phyloP scores from a whole-genome alignment of 2,888 invertebrate genomes.

The Nephrotoma flavescens region DNA sequence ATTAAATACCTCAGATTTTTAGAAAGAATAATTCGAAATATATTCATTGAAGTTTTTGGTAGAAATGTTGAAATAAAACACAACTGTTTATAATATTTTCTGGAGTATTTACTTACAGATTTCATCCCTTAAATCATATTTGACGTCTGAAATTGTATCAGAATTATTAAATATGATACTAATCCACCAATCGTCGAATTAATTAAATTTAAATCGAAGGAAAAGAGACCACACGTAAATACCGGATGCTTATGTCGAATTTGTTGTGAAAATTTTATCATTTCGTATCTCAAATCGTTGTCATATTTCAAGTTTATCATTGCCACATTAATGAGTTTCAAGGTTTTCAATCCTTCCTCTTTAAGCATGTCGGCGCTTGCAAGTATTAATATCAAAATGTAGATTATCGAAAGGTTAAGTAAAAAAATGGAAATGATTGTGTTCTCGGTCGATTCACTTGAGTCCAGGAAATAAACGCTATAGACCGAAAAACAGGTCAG shows the following conservation, averaged over 20 bases:
- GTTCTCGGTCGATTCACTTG: background rate
- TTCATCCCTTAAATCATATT: background rate
- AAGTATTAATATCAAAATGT: background rate
- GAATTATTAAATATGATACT: background rate
- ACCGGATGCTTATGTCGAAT: background rate
- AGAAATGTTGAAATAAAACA: no score
- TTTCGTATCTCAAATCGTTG: background rate
- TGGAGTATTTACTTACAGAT: no score
- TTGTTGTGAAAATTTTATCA: background rate
- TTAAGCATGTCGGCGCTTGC: background rate
- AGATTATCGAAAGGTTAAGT: background rate
- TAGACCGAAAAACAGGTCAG: background rate
- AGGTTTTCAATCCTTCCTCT: background rate
- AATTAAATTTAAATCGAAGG: background rate
- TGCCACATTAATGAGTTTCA: background rate
- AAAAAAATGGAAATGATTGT: background rate
- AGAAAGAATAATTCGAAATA: no score
- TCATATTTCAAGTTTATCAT: background rate
- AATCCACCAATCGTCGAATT: background rate
- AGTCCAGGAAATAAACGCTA: background rate
- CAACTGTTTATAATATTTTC: no score
- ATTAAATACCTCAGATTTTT: no score
- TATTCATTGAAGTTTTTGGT: no score
- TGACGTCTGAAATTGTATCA: background rate
- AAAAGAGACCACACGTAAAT: background rate